phyloP scores from a whole-genome alignment of 2,888 invertebrate genomes.

The Molorchus minor region DNA sequence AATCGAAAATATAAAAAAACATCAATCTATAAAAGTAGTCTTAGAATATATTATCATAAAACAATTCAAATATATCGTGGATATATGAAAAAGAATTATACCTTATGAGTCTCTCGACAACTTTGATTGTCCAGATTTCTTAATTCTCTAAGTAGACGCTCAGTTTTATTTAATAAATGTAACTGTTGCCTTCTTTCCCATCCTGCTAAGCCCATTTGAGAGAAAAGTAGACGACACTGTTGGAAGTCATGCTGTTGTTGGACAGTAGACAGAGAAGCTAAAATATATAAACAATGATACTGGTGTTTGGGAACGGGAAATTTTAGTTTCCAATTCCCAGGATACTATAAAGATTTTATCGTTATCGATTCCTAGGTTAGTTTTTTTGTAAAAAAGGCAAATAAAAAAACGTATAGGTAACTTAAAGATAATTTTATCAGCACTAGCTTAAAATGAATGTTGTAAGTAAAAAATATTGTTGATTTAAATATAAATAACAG shows the following conservation, averaged over 20 bases:
- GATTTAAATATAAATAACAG: too few species aligned
- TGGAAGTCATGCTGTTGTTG: slow-evolving; percentile 71
- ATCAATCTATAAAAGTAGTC: too few species aligned
- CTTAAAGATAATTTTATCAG: too few species aligned
- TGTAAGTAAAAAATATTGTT: too few species aligned
- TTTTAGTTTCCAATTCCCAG: too few species aligned
- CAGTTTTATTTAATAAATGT: slow-evolving; percentile 87
- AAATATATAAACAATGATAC: slow-evolving; percentile 12
- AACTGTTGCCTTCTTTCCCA: slow-evolving; percentile 88
- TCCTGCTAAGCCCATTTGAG: slow-evolving; percentile 89
- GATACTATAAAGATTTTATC: too few species aligned
- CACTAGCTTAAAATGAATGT: too few species aligned
- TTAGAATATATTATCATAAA: not conserved
- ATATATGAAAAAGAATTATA: slow-evolving; percentile 39
- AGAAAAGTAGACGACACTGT: slow-evolving; percentile 87
- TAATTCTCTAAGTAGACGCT: slow-evolving; percentile 88
- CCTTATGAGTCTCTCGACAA: slow-evolving; percentile 92
- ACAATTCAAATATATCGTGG: too few species aligned
- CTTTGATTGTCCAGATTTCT: slow-evolving; percentile 92
- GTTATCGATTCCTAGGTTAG: too few species aligned
- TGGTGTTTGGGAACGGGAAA: too few species aligned
- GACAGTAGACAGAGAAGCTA: slow-evolving; percentile 10
- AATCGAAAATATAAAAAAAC: not conserved
- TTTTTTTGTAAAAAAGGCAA: too few species aligned
- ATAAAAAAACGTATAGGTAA: too few species aligned